Conservation (phyloP, 1,140 invertebrate genomes). For the Drosophila pruinosa region DNA sequence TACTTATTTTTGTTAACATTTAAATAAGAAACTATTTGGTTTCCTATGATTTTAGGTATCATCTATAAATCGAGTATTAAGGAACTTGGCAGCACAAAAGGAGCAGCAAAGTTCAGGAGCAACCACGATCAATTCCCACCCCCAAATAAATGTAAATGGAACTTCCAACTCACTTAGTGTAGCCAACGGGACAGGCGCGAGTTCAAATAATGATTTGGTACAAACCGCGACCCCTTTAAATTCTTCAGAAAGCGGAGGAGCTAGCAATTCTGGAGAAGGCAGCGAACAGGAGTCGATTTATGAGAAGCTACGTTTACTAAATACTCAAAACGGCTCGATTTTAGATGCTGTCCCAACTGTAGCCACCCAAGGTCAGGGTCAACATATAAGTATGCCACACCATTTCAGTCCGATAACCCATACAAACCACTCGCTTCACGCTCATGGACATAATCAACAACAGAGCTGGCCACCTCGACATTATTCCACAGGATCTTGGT, state of each 20-base stretch:
- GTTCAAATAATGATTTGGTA: conserved; percentile 31
- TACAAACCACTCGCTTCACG: conserved; percentile 22
- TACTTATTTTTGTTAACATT: no score
- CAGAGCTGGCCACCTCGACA: conserved; percentile 68
- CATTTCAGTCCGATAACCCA: conserved; percentile 42
- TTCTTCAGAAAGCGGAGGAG: conserved; percentile 71
- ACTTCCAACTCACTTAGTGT: not conserved
- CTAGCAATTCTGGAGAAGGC: conserved; percentile 83
- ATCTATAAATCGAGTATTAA: conserved; percentile 98
- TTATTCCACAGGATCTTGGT: conserved; percentile 70
- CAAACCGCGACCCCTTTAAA: conserved; percentile 74
- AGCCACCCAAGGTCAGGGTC: conserved; percentile 9
- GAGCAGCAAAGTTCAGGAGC: conserved; percentile 85
- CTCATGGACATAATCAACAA: conserved; percentile 16
- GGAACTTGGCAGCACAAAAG: conserved; percentile 96
- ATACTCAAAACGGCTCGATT: conserved; percentile 85
- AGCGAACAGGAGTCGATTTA: conserved; percentile 89
- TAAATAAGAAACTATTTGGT: no score
- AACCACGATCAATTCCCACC: not conserved
- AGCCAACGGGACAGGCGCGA: not conserved
- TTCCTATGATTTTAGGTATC: conserved; percentile 89
- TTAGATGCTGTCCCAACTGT: conserved; percentile 14
- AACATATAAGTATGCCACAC: conserved; percentile 29
- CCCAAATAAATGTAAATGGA: conserved; percentile 4
- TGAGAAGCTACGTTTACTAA: conserved; percentile 92